These are phyloP conservation scores for Oligia latruncula DNA, from an alignment of 2,888 invertebrate genomes.

Conservation along the genomic window DNA sequence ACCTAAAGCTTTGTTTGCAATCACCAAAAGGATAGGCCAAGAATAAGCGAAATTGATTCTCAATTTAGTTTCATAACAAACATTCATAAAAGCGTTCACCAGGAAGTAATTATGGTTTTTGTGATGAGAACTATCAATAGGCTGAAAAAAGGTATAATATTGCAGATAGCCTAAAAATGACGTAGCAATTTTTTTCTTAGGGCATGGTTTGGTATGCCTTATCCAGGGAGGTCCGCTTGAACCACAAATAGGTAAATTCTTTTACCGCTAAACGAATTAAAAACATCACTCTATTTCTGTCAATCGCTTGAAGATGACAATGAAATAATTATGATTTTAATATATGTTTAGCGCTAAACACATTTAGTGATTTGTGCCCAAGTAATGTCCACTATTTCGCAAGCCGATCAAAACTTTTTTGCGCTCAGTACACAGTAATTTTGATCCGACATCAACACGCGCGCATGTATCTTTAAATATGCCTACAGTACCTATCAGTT, in stretches of 20 bases:
- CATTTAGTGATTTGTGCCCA: background rate
- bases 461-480: conserved; percentile 62
- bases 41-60: background rate
- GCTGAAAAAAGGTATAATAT: background rate
- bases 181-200: background rate
- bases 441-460: conserved; percentile 71
- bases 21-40: background rate
- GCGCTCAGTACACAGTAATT: conserved; percentile 64
- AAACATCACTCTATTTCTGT: background rate
- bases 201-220: background rate
- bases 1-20: background rate
- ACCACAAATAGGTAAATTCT: background rate
- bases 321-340: background rate
- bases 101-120: background rate
- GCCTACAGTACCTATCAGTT: conserved; percentile 61
- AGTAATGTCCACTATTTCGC: background rate
- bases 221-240: background rate
- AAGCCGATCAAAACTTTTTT: conserved; percentile 40
- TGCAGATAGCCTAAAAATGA: background rate
- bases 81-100: background rate
- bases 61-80: background rate
- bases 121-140: background rate
- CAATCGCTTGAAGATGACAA: background rate
- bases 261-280: background rate
- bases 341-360: background rate